Evolutionary conservation across 2,888 invertebrate species (phyloP).

Genomic region (Cosmorhoe ocellata): DNA sequence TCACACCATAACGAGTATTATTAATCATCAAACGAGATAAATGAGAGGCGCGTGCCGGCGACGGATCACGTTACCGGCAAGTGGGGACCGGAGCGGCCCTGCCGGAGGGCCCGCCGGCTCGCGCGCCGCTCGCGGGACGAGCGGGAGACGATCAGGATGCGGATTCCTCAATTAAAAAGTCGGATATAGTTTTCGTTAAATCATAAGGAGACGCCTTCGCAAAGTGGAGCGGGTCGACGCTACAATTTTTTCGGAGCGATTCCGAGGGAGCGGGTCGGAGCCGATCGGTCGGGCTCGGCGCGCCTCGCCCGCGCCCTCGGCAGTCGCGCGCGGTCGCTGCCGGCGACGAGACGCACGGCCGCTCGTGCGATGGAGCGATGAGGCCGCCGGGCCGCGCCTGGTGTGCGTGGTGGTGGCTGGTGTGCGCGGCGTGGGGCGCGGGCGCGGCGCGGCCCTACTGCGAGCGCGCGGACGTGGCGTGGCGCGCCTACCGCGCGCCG

Average conservation of each 20-base stretch:
- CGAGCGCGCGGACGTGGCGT: constrained; percentile 79
- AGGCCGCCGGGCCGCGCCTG: constrained; percentile 74
- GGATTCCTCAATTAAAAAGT: too few relatives aligned
- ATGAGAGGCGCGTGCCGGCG: constrained; percentile 38
- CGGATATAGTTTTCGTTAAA: too few relatives aligned
- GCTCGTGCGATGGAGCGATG: constrained; percentile 79
- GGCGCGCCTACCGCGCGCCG: constrained; percentile 78
- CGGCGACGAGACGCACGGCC: constrained; percentile 47
- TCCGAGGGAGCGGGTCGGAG: too few relatives aligned
- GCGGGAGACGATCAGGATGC: too few relatives aligned
- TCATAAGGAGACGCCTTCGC: too few relatives aligned
- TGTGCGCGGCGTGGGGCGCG: constrained; percentile 63
- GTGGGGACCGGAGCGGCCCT: background rate
- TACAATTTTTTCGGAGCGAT: too few relatives aligned
- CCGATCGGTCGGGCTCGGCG: background rate
- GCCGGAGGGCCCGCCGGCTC: too few relatives aligned
- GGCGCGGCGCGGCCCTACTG: constrained; percentile 71
- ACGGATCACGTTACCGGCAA: constrained; percentile 1
- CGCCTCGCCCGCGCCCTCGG: constrained; percentile 27
- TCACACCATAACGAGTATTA: constrained; percentile 62
- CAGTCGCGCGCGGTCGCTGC: constrained; percentile 74
- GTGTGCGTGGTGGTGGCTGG: constrained; percentile 75
- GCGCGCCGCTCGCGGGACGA: too few relatives aligned
- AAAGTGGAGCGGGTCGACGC: too few relatives aligned
- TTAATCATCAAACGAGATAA: constrained; percentile 70